Percentiles rank a stretch among this genome's conserved stretches.
Conservation (phyloP, 2,797 vertebrate genomes). For the Rhyacichthys aspro region DNA sequence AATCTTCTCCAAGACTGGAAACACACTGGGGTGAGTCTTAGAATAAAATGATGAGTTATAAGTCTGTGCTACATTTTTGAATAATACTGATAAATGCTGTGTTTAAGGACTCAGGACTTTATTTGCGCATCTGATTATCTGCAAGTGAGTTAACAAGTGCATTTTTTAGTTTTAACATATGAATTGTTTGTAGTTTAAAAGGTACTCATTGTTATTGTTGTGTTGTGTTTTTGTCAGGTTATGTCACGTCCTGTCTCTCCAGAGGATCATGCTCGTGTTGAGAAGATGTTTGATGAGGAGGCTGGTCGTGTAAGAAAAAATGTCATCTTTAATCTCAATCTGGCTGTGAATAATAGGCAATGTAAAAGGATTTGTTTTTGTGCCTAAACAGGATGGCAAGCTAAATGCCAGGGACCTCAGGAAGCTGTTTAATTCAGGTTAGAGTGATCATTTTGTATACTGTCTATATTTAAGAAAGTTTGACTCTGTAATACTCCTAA, state of each 20-base stretch:
- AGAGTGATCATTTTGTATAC: neutral
- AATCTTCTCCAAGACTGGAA: constrained; percentile 79
- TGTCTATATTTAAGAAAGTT: neutral
- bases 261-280: constrained; percentile 64
- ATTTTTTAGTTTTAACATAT: neutral
- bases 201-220: neutral
- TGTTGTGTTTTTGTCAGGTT: constrained; percentile 62
- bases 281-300: constrained; percentile 71
- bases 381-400: constrained; percentile 69
- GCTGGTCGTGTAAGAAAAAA: constrained; percentile 67
- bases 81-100: constrained; percentile 23
- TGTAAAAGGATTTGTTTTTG: neutral
- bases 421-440: constrained; percentile 80
- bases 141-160: constrained; percentile 61
- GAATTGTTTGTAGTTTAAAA: too few species aligned
- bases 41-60: neutral
- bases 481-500: constrained; percentile 20
- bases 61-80: too few species aligned
- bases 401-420: constrained; percentile 71
- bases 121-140: constrained; percentile 68
- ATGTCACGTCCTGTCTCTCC: constrained; percentile 65
- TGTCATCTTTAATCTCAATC: neutral
- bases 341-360: neutral
- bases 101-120: constrained; percentile 72
- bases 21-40: constrained; percentile 74